A percentile compares a stretch with the other conserved stretches of the same genome.
Evolutionary conservation across 2,888 invertebrate genomes (phyloP).

Genomic region (Dynastes tityus): DNA sequence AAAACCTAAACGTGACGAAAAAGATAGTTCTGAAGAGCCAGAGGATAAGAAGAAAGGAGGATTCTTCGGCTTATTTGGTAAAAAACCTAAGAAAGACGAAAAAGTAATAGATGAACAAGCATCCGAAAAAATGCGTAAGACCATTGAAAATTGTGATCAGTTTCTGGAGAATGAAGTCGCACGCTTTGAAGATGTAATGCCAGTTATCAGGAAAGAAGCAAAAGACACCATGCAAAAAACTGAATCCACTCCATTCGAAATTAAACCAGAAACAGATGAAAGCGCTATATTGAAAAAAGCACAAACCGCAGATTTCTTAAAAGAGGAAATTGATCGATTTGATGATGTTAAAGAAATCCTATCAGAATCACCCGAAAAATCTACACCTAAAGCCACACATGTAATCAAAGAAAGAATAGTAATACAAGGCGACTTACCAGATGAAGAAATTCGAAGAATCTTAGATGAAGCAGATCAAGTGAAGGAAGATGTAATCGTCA

Average conservation of each 20-base stretch:
- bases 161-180: too few relatives aligned
- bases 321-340: too few relatives aligned
- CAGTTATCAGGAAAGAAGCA: too few relatives aligned
- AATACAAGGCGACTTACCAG: slow-evolving; percentile 17
- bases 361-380: slow-evolving; percentile 8
- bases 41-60: slow-evolving; percentile 39
- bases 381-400: neutral
- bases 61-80: slow-evolving; percentile 42
- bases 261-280: too few relatives aligned
- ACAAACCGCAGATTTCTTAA: too few relatives aligned
- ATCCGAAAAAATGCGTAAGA: slow-evolving; percentile 21
- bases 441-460: slow-evolving; percentile 32
- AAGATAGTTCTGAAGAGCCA: slow-evolving; percentile 57
- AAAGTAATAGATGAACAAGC: slow-evolving; percentile 20
- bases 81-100: slow-evolving; percentile 56
- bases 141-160: too few relatives aligned
- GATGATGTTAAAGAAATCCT: too few relatives aligned
- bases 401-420: slow-evolving; percentile 33
- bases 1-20: slow-evolving; percentile 65
- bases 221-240: too few relatives aligned
- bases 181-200: too few relatives aligned
- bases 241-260: too few relatives aligned
- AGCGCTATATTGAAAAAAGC: too few relatives aligned
- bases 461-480: slow-evolving; percentile 14
- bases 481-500: slow-evolving; percentile 10